Percentiles rank a stretch among this genome's conserved stretches.
These are phyloP conservation scores for Macaca mulatta DNA, from an alignment of 2,113 vertebrate genomes.

Conservation along the genomic window DNA sequence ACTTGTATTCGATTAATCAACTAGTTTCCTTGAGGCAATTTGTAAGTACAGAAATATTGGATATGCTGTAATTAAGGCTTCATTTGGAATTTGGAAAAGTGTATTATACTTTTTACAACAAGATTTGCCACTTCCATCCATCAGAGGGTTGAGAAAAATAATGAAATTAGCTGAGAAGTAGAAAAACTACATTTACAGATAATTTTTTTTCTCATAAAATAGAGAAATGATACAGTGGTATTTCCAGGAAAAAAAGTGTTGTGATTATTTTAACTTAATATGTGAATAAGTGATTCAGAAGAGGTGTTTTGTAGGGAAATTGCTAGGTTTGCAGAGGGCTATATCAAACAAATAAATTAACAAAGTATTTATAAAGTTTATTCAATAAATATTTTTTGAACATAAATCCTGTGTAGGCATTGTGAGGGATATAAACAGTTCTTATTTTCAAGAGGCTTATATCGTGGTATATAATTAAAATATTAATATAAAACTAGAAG, in stretches of 20 bases:
- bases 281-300: constrained; percentile 20
- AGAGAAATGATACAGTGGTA: neutral
- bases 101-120: neutral
- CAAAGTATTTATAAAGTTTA: neutral
- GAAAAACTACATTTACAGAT: constrained; percentile 3
- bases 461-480: neutral
- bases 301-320: neutral
- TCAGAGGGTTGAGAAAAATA: neutral
- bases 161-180: neutral
- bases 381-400: neutral
- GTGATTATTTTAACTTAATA: neutral
- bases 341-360: neutral
- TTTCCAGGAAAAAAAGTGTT: neutral
- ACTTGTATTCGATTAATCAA: neutral
- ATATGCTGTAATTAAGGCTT: neutral
- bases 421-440: neutral
- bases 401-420: neutral
- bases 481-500: neutral
- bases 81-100: neutral
- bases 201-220: neutral
- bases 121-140: neutral
- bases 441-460: neutral
- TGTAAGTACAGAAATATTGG: neutral
- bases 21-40: neutral
- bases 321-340: neutral